Evolutionary conservation across 2,888 invertebrate species (phyloP).

Genomic region (Melipona beecheii): DNA sequence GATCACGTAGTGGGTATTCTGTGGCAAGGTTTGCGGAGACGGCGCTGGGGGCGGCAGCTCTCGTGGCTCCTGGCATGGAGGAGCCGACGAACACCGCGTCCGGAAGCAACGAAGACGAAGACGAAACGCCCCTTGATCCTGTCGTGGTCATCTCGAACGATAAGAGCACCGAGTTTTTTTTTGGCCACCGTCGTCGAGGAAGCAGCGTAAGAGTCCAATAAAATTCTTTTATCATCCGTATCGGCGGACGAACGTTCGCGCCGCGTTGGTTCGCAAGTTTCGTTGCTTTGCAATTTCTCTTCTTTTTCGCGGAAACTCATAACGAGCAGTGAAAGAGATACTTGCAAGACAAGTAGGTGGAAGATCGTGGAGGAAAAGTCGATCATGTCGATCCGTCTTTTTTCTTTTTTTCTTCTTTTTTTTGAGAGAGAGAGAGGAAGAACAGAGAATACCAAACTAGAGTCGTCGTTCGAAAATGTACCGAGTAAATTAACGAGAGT

Average conservation of each 20-base stretch:
- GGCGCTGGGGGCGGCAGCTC: slow-evolving; percentile 87
- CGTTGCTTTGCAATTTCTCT: neutral
- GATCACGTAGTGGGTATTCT: slow-evolving; percentile 84
- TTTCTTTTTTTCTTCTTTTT: no score
- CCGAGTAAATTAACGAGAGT: slow-evolving; percentile 4
- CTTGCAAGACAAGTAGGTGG: neutral
- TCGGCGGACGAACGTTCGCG: slow-evolving; percentile 33
- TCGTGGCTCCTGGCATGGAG: slow-evolving; percentile 88
- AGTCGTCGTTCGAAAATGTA: neutral
- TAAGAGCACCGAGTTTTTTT: slow-evolving; percentile 96
- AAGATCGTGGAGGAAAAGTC: neutral
- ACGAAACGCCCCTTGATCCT: slow-evolving; percentile 85
- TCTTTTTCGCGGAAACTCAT: neutral
- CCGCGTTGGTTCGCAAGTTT: neutral
- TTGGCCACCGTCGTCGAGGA: slow-evolving; percentile 95
- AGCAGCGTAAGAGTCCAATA: slow-evolving; percentile 88
- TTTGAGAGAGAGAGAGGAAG: no score
- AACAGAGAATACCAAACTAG: neutral
- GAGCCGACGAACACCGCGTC: slow-evolving; percentile 95
- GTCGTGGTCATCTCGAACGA: slow-evolving; percentile 92
- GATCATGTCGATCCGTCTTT: neutral
- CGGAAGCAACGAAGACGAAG: slow-evolving; percentile 94
- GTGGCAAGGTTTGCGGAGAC: slow-evolving; percentile 91
- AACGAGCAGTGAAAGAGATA: neutral
- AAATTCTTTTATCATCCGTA: neutral